These are phyloP conservation scores for Euborellia annulipes DNA, from an alignment of 1,140 invertebrate species.

Conservation along the genomic window DNA sequence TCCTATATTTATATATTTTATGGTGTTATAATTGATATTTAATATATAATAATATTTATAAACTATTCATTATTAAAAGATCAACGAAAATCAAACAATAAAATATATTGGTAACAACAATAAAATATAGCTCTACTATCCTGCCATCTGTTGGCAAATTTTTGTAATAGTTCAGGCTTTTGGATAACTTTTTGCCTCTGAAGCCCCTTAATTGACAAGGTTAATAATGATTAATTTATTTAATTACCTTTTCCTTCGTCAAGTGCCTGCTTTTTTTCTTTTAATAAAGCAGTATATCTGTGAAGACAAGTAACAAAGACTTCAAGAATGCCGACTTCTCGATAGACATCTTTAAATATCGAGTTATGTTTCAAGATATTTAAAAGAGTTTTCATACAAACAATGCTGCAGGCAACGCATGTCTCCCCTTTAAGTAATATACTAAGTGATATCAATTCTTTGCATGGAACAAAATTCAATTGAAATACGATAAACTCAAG, in stretches of 20 bases:
- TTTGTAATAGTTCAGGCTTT: too few species aligned
- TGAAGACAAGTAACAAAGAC: slow-evolving; percentile 89
- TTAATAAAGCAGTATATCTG: slow-evolving; percentile 63
- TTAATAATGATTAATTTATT: too few species aligned
- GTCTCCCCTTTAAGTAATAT: slow-evolving; percentile 73
- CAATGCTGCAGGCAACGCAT: slow-evolving; percentile 62
- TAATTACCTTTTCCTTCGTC: slow-evolving; percentile 22
- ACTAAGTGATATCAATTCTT: slow-evolving; percentile 92
- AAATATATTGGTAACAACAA: too few species aligned
- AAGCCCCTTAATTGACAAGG: too few species aligned
- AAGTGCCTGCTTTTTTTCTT: slow-evolving; percentile 41
- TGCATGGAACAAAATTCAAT: slow-evolving; percentile 95
- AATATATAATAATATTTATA: too few species aligned
- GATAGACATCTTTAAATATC: slow-evolving; percentile 94
- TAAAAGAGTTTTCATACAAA: slow-evolving; percentile 76
- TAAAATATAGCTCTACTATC: too few species aligned
- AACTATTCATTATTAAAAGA: too few species aligned
- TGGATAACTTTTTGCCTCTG: too few species aligned
- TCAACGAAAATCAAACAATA: too few species aligned
- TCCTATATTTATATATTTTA: too few species aligned
- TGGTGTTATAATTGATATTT: too few species aligned
- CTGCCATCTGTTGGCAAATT: too few species aligned
- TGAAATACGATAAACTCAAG: slow-evolving; percentile 94
- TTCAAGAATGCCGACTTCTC: slow-evolving; percentile 94
- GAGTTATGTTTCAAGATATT: slow-evolving; percentile 78